A percentile compares a stretch with the other conserved stretches of the same genome.
Evolutionary conservation across 1,140 invertebrate species (phyloP).

Genomic region (Hypothenemus hampei): DNA sequence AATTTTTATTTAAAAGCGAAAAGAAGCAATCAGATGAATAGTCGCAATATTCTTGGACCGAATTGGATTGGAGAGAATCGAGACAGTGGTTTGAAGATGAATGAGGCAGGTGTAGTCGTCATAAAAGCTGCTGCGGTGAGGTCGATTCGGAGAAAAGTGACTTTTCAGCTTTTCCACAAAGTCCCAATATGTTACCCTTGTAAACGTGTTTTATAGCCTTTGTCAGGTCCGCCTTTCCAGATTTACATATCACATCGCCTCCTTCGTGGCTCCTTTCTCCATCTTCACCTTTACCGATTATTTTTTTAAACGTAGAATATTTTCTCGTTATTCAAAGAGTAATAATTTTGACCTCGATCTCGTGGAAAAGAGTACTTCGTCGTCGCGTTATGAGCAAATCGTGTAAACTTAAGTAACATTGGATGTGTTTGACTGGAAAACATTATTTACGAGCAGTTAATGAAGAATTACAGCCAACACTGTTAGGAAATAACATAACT

Average conservation of each 20-base stretch:
- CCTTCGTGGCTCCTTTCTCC: too few species aligned
- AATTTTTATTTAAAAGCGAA: slow-evolving; percentile 36
- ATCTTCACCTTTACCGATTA: too few species aligned
- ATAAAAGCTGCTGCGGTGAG: slow-evolving; percentile 24
- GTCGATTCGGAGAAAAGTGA: slow-evolving; percentile 24
- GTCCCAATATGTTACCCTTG: slow-evolving; percentile 22
- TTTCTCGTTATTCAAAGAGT: too few species aligned
- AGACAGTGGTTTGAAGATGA: slow-evolving; percentile 33
- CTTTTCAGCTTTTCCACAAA: slow-evolving; percentile 25
- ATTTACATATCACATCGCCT: slow-evolving; percentile 26
- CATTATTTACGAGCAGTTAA: background rate
- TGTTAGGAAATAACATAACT: slow-evolving; percentile 7
- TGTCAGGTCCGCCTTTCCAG: slow-evolving; percentile 7
- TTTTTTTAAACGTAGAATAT: too few species aligned
- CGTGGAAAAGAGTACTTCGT: too few species aligned
- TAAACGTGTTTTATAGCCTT: slow-evolving; percentile 25
- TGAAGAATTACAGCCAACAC: background rate
- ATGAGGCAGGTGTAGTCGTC: slow-evolving; percentile 36
- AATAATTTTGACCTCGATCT: too few species aligned
- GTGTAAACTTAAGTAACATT: background rate
- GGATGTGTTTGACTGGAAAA: background rate
- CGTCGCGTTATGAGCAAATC: too few species aligned
- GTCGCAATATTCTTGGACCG: slow-evolving; percentile 39
- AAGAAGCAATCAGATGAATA: slow-evolving; percentile 42
- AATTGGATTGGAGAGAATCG: slow-evolving; percentile 41